Evolutionary conservation across 1,140 invertebrate genomes (phyloP).

Genomic region (Listronotus oregonensis): DNA sequence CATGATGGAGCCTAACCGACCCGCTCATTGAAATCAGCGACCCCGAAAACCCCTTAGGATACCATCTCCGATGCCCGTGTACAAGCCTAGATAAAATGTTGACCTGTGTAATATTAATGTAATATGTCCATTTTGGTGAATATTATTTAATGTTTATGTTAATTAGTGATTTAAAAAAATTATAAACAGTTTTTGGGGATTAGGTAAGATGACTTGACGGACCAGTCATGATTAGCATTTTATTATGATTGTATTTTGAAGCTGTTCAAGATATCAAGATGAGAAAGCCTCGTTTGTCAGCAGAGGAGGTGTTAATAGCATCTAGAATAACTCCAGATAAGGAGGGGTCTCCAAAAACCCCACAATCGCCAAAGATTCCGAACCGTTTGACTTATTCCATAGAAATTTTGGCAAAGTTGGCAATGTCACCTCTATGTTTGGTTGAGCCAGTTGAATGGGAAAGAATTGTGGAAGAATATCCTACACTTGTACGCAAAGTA

Average conservation of each 20-base stretch:
- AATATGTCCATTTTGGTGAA: too few species aligned
- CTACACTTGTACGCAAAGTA: slow-evolving; percentile 62
- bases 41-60: too few species aligned
- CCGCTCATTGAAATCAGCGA: too few species aligned
- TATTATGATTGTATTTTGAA: slow-evolving; percentile 27
- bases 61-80: too few species aligned
- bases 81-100: too few species aligned
- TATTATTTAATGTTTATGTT: too few species aligned
- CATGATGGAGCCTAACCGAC: too few species aligned
- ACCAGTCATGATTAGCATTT: too few species aligned
- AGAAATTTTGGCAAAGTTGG: slow-evolving; percentile 61
- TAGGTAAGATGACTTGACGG: too few species aligned
- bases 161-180: too few species aligned
- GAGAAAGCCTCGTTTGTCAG: slow-evolving; percentile 47
- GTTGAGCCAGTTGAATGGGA: slow-evolving; percentile 60
- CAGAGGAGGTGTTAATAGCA: slow-evolving; percentile 49
- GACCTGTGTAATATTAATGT: too few species aligned
- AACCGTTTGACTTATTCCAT: slow-evolving; percentile 54
- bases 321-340: slow-evolving; percentile 35
- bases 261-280: slow-evolving; percentile 36
- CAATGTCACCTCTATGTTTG: slow-evolving; percentile 62
- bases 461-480: slow-evolving; percentile 61
- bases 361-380: slow-evolving; percentile 17
- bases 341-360: slow-evolving; percentile 16
- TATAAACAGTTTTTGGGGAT: too few species aligned